Percentiles rank a stretch among this genome's conserved stretches.
Conservation (phyloP, 1,140 invertebrate species). For the Drosophila funebris region DNA sequence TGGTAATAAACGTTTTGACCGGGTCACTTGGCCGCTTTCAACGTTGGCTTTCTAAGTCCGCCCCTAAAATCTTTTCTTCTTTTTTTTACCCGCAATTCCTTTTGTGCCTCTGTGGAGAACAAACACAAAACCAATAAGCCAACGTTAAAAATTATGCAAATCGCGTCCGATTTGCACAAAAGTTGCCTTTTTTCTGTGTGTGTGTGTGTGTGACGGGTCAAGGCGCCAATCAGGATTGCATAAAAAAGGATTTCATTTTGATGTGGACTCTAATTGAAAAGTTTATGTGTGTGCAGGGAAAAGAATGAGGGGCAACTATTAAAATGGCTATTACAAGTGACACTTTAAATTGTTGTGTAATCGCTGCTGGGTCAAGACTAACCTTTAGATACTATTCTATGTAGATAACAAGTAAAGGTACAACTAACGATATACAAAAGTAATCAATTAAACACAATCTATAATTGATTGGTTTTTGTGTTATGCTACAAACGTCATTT, state of each 20-base stretch:
- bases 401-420: not conserved
- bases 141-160: constrained; percentile 76
- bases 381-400: too few relatives aligned
- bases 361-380: too few relatives aligned
- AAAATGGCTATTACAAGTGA: constrained; percentile 30
- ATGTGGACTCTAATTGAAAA: constrained; percentile 69
- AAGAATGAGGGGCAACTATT: not conserved
- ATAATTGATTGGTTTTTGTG: not conserved
- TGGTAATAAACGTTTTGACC: constrained; percentile 63
- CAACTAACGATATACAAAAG: not conserved
- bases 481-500: not conserved
- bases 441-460: not conserved
- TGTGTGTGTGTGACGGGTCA: constrained; percentile 42
- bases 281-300: constrained; percentile 32
- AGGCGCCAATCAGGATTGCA: constrained; percentile 68
- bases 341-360: too few relatives aligned
- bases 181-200: constrained; percentile 44
- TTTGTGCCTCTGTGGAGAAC: constrained; percentile 50
- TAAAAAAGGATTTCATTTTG: constrained; percentile 57
- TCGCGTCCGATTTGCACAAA: constrained; percentile 73
- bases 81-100: constrained; percentile 14
- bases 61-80: constrained; percentile 20
- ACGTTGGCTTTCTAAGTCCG: constrained; percentile 35
- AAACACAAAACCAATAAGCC: constrained; percentile 75
- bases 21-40: constrained; percentile 53